phyloP scores from a whole-genome alignment of 30 jellyfish, hydroid and myxozoan genomes.

The Nemopilema nomurai region DNA sequence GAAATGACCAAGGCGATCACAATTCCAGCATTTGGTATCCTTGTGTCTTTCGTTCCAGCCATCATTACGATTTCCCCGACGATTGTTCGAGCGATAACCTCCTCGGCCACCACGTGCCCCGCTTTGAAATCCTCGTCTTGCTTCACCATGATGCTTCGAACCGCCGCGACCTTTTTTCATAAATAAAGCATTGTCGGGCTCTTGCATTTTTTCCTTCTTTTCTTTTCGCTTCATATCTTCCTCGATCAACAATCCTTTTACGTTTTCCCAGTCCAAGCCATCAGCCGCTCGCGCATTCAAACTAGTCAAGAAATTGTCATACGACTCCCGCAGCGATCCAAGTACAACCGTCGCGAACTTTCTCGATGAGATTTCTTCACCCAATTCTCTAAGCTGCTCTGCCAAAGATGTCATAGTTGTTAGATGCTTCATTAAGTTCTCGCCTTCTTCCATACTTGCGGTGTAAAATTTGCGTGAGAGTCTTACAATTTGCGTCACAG shows the following conservation, averaged over 20 bases:
- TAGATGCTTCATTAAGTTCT: conserved; percentile 15
- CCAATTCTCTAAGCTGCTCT: neutral
- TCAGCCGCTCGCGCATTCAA: conserved; percentile 11
- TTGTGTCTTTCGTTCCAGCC: conserved; percentile 8
- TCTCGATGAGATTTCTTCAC: conserved; percentile 4
- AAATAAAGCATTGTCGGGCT: conserved; percentile 3
- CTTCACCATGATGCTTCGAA: conserved; percentile 7
- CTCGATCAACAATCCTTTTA: conserved; percentile 15
- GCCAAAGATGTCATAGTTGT: conserved; percentile 24
- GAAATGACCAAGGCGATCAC: conserved; percentile 8
- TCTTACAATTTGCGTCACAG: conserved; percentile 8
- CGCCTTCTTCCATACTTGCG: conserved; percentile 37
- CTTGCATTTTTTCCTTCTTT: conserved; percentile 7
- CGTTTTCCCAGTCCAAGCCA: conserved; percentile 21
- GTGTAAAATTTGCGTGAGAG: conserved; percentile 7
- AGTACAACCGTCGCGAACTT: conserved; percentile 27
- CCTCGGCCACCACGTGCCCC: conserved; percentile 12
- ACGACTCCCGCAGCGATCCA: conserved; percentile 22
- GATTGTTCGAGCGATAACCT: conserved; percentile 5
- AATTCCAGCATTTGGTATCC: conserved; percentile 5
- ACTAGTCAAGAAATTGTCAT: neutral
- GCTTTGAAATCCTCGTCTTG: conserved; percentile 7
- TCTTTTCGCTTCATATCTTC: conserved; percentile 8
- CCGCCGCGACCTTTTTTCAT: conserved; percentile 9
- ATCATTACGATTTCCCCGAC: conserved; percentile 7